Evolutionary conservation across 2,797 vertebrate genomes (phyloP).

Genomic region (Lutjanus campechanus): DNA sequence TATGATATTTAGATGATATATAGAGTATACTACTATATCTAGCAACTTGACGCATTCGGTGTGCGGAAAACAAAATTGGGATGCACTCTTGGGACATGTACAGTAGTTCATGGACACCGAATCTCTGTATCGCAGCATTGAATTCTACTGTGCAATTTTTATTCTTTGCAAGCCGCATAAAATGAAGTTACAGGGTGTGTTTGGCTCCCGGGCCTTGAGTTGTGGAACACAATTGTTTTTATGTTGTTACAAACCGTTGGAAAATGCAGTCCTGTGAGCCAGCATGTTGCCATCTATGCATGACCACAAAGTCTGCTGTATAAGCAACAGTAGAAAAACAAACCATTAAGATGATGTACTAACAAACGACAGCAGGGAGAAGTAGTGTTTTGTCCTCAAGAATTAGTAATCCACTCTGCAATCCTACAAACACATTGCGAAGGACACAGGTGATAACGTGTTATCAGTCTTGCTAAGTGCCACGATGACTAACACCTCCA

Average conservation of each 20-base stretch:
- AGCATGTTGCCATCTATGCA: not conserved
- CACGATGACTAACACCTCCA: constrained; percentile 59
- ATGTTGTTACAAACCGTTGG: not conserved
- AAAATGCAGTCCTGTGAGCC: not conserved
- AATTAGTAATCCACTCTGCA: constrained; percentile 54
- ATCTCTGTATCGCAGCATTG: too few species aligned
- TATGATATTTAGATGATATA: too few species aligned
- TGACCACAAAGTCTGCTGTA: not conserved
- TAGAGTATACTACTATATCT: too few species aligned
- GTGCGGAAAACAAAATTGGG: too few species aligned
- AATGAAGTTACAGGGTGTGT: too few species aligned
- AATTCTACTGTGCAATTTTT: too few species aligned
- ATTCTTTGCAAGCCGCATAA: too few species aligned
- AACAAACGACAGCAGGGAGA: constrained; percentile 37
- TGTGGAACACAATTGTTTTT: not conserved
- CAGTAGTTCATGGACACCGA: too few species aligned
- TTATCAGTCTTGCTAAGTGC: constrained; percentile 70
- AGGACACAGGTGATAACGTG: constrained; percentile 62
- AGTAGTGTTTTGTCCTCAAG: constrained; percentile 40
- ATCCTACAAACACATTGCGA: constrained; percentile 38
- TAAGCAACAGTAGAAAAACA: constrained; percentile 12
- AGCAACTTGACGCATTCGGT: too few species aligned
- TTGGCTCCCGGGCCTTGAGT: too few species aligned
- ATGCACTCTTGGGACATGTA: too few species aligned
- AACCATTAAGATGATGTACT: constrained; percentile 27